These are phyloP conservation scores for Fratercula arctica DNA, from an alignment of 2,797 vertebrate genomes.

Conservation along the genomic window DNA sequence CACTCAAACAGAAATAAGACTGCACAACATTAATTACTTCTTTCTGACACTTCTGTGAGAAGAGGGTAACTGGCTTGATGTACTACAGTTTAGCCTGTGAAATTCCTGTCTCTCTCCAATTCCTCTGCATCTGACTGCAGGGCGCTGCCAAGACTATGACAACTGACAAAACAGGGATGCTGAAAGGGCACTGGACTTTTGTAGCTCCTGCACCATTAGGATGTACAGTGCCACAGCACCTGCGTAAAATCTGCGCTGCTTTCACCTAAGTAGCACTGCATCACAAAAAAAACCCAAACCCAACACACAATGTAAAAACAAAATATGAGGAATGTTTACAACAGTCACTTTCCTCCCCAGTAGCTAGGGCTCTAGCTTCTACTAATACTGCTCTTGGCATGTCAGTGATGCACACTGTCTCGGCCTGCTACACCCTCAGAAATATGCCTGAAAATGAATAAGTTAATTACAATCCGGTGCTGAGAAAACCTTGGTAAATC, in stretches of 20 bases:
- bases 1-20: neutral
- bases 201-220: neutral
- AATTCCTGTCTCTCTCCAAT: neutral
- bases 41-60: neutral
- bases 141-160: neutral
- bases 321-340: neutral
- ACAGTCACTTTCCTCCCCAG: neutral
- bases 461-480: neutral
- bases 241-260: neutral
- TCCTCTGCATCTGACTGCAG: neutral
- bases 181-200: neutral
- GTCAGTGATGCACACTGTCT: neutral
- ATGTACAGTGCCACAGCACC: neutral
- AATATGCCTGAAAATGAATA: neutral
- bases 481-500: neutral
- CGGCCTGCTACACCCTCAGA: neutral
- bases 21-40: neutral
- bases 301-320: neutral
- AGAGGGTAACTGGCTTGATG: neutral
- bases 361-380: neutral
- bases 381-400: neutral
- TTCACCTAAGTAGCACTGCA: neutral
- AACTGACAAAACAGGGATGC: neutral
- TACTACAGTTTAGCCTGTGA: neutral
- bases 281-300: neutral